Conservation (phyloP, 2,797 vertebrate species). For the Luscinia luscinia region DNA sequence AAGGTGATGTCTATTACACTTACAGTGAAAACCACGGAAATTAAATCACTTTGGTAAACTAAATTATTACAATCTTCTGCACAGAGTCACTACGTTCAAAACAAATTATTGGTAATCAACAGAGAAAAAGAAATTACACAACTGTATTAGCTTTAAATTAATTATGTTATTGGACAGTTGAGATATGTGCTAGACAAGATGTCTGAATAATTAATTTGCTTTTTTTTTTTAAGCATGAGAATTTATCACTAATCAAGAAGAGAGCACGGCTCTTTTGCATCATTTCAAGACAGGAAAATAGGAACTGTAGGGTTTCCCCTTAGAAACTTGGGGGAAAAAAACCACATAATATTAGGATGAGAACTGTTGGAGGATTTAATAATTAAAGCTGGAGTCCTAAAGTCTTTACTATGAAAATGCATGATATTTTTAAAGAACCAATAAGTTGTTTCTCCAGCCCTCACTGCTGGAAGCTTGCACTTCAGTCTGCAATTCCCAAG, state of each 20-base stretch:
- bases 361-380: neutral
- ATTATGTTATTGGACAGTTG: neutral
- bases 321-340: neutral
- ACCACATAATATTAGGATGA: neutral
- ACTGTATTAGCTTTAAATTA: neutral
- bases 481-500: neutral
- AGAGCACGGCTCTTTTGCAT: neutral
- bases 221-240: neutral
- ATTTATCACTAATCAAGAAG: neutral
- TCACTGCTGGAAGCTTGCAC: neutral
- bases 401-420: neutral
- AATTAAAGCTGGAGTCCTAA: neutral
- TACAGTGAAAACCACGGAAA: neutral
- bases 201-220: neutral
- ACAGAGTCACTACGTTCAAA: neutral
- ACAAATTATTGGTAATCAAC: constrained; percentile 13
- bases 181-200: neutral
- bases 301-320: neutral
- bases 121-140: neutral
- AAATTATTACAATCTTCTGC: constrained; percentile 37
- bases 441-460: neutral
- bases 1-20: neutral
- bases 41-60: constrained; percentile 15
- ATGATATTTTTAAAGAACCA: neutral
- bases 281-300: constrained; percentile 15